Evolutionary conservation across 2,113 vertebrate species (phyloP), one percentile per base, ranked within the genome.

Genomic region (Erpornis zantholeuca): DNA sequence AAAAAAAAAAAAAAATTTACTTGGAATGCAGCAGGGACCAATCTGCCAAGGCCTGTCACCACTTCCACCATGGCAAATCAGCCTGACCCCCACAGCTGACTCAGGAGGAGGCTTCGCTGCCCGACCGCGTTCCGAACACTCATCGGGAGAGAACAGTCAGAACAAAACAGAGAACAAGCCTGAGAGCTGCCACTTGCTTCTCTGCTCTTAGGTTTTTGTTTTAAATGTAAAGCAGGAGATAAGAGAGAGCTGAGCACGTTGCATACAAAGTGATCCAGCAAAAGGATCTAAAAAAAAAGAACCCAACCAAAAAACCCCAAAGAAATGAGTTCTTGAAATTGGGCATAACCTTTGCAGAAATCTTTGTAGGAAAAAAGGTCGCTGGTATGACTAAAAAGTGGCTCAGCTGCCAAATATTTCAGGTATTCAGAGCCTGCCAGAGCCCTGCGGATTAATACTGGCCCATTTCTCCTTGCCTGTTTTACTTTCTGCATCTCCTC

Each of bases 331-430:
- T 60, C 40, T 63, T 86, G 70, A 95, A 95, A 90, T 54, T 38
- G 57, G 90, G 88, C 56, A 90, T 75, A 96, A 92, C 65, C 68
- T 90, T 45, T 75, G 82, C 60, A 92, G 79, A 90, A 88, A 82
- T 92, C 93, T 94, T 57, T 27, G 76, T 4, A 79, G 86, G 85
- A 84, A 92, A 78, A 70, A 73, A 92, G 45, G 64, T 71, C 57
- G 28, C 79, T 92, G 76, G 90, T 97, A 96, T 82, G 90, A 96
- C 88, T 96, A 90, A 88, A 86, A 86, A 97, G 90, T 63, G 82
- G 72, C 76, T 94, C 76, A 86, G 94, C 92, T 97, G 93, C 94
- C 96, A 96, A 97, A 63, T 93, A 96, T 97, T 94, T 94, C 94
- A 96, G 96, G 94, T 96, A 96, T 96, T 97, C 88, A 61, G 80